These are phyloP conservation scores for Melanargia galathea DNA, from an alignment of 2,888 invertebrate species.

Conservation along the genomic window DNA sequence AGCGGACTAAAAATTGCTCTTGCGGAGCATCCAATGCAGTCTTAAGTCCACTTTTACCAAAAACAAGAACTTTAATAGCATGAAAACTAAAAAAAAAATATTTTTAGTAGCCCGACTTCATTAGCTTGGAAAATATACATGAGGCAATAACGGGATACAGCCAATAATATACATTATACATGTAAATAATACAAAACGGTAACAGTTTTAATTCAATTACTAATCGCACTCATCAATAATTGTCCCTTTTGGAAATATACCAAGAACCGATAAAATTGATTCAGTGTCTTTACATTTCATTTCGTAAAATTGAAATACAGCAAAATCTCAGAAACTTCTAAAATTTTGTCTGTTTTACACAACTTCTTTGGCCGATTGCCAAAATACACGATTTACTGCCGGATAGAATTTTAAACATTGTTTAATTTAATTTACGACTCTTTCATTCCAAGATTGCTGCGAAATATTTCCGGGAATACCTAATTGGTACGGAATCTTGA, in stretches of 20 bases:
- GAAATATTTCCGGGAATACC: constrained; percentile 17
- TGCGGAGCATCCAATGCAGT: too few relatives aligned
- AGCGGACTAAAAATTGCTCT: too few relatives aligned
- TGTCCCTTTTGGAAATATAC: constrained; percentile 23
- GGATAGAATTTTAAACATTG: constrained; percentile 28
- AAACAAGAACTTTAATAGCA: too few relatives aligned
- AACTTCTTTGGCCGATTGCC: constrained; percentile 30
- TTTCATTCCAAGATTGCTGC: constrained; percentile 19
- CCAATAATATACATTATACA: too few relatives aligned
- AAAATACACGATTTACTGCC: constrained; percentile 32
- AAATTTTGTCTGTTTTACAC: constrained; percentile 34
- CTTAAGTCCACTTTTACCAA: too few relatives aligned
- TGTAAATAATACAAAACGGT: too few relatives aligned
- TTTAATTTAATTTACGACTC: constrained; percentile 24
- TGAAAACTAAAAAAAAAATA: too few relatives aligned
- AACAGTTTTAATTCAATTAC: neutral
- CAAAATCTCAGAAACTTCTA: constrained; percentile 28
- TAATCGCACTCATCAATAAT: neutral
- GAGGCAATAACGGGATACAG: too few relatives aligned
- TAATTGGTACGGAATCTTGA: constrained; percentile 16
- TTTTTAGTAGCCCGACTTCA: too few relatives aligned
- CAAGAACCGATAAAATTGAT: constrained; percentile 24
- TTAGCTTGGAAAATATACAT: too few relatives aligned
- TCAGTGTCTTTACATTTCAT: constrained; percentile 24
- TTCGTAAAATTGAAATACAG: constrained; percentile 23